Evolutionary conservation across 2,113 vertebrate species (phyloP), one percentile per base, ranked within the genome.

Genomic region (Hyperopisus bebe): DNA sequence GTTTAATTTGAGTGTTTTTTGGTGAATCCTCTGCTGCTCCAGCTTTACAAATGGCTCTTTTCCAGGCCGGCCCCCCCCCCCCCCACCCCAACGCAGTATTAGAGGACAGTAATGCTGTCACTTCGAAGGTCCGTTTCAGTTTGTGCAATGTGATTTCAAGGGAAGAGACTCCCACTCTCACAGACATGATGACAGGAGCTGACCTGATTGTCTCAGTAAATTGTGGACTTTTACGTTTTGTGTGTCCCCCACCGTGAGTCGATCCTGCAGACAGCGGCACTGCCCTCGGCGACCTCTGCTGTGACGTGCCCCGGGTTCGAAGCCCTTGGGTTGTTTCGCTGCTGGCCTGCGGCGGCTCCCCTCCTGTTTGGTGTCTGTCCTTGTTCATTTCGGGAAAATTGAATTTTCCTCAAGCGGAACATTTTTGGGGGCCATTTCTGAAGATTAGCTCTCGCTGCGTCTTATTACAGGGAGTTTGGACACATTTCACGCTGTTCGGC

Each of bases 1-100:
- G 74, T 80, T 80, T 80, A 80, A 80, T 84, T n/a, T 84, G n/a
- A 82, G 19, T 44, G 42, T 82, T 42, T 82, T 82, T 84, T 47
- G 42, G 44, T 84, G 42, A 24, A 44, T 46, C 42, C 17, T 10
- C 7, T 84, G 44, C 21, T 47, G 42, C 42, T 84, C 82, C 24
- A 47, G 21, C 19, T 80, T 31, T 13, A 39, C 74, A 80, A 80
- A 80, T 80, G 27, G 17, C 35, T 21, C 2, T 46, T 83, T 21
- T 47, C 17, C 82, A 46, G 9, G n/a, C n/a, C n/a, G 6, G 8
- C 46, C 5, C 51, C 39, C 15, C 9, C 2, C 11, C 80, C 8
- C 3, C 35, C 35, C 42, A 10, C 39, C 19, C 42, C 19, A 10
- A 24, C n/a, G 17, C 35, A 47, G 21, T 84, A 47, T 47, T 24